Conservation (phyloP, 2,888 invertebrate genomes). For the Yponomeuta evonymella region DNA sequence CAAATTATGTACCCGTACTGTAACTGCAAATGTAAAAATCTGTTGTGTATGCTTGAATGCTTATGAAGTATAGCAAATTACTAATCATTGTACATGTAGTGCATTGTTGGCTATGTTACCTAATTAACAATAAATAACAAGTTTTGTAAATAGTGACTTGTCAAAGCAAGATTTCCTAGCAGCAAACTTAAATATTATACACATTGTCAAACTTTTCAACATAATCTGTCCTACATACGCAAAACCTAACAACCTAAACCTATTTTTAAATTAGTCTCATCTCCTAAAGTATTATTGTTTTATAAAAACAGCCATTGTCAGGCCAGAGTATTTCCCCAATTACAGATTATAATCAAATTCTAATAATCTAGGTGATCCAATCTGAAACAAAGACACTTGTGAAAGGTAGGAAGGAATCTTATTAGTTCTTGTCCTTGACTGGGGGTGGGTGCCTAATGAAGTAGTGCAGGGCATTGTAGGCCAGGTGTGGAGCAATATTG, state of each 20-base stretch:
- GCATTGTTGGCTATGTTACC: conserved; percentile 8
- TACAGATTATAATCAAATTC: too few species aligned
- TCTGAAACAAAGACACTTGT: background rate
- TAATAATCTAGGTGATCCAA: too few species aligned
- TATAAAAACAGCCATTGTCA: too few species aligned
- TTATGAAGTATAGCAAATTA: conserved; percentile 10
- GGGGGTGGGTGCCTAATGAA: conserved; percentile 66
- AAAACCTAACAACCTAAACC: too few species aligned
- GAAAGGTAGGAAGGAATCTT: background rate
- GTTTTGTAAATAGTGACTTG: conserved; percentile 24
- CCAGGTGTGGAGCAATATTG: conserved; percentile 83
- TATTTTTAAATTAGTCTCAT: too few species aligned
- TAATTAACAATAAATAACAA: conserved; percentile 14
- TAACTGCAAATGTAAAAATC: background rate
- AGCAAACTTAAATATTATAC: conserved; percentile 20
- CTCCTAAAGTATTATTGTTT: too few species aligned
- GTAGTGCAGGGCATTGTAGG: conserved; percentile 68
- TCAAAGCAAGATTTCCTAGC: conserved; percentile 24
- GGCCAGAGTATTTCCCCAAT: too few species aligned
- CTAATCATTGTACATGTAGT: conserved; percentile 11
- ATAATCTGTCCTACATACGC: too few species aligned
- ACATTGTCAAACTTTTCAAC: conserved; percentile 14
- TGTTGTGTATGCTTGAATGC: conserved; percentile 4
- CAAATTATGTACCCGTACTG: background rate
- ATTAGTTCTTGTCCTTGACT: conserved; percentile 57